Conservation (phyloP, 2,888 invertebrate species). For the Drosophila bunnanda region DNA sequence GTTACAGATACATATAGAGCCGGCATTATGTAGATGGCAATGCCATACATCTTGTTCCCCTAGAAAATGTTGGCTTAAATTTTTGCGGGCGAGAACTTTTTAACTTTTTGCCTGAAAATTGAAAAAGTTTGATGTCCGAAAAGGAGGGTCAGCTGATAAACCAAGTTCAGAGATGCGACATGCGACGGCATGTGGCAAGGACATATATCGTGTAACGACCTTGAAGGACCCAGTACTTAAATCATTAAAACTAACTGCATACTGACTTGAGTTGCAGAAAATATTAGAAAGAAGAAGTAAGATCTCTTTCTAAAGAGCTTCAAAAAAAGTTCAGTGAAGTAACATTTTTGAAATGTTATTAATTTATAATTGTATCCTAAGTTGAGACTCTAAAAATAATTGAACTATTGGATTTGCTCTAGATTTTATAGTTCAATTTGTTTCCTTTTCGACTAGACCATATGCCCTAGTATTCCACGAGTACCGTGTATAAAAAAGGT, state of each 20-base stretch:
- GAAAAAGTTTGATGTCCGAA: conserved; percentile 31
- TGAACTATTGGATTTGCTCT: neutral
- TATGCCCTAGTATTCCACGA: neutral
- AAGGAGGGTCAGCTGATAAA: neutral
- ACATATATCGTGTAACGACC: neutral
- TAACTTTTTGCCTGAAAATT: conserved; percentile 41
- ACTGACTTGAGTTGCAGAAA: neutral
- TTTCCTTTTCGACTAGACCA: neutral
- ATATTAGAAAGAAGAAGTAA: neutral
- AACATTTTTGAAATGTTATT: no score
- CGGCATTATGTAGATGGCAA: conserved; percentile 39
- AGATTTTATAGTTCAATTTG: no score
- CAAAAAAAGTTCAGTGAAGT: no score
- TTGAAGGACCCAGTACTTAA: neutral
- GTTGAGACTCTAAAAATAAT: neutral
- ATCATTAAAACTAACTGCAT: neutral
- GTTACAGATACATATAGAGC: conserved; percentile 24
- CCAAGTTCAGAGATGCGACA: conserved; percentile 2
- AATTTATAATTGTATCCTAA: neutral
- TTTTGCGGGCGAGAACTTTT: conserved; percentile 17
- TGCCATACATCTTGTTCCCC: conserved; percentile 21
- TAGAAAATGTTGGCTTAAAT: conserved; percentile 43
- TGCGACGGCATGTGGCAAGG: conserved; percentile 10
- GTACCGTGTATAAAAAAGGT: conserved; percentile 2
- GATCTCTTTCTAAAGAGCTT: no score